phyloP scores from a whole-genome alignment of 2,888 invertebrate species.

The Caenorhabditis zanzibari region DNA sequence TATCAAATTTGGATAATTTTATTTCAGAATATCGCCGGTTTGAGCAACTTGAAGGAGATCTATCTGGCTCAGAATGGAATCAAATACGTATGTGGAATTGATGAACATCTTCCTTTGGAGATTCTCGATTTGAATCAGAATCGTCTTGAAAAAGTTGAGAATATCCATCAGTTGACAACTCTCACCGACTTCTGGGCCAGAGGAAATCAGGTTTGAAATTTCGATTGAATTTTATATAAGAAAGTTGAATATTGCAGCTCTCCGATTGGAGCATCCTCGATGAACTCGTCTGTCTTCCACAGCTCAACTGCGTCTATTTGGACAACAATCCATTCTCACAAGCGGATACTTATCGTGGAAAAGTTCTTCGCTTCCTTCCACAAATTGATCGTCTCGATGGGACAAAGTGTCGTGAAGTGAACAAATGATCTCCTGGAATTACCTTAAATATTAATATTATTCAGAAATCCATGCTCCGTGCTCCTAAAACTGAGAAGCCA shows the following conservation, averaged over 20 bases:
- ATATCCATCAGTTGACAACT: slow-evolving; percentile 72
- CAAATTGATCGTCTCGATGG: slow-evolving; percentile 73
- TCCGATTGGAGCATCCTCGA: slow-evolving; percentile 71
- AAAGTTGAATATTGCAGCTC: slow-evolving; percentile 51
- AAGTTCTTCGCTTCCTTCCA: slow-evolving; percentile 66
- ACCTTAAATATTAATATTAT: not conserved
- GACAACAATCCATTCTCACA: slow-evolving; percentile 74
- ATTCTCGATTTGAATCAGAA: slow-evolving; percentile 80
- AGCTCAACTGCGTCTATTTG: slow-evolving; percentile 75
- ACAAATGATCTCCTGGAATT: not conserved
- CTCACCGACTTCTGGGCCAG: slow-evolving; percentile 81
- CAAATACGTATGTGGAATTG: slow-evolving; percentile 88
- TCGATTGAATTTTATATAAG: not conserved
- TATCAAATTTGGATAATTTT: not conserved
- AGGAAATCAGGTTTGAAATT: slow-evolving; percentile 70
- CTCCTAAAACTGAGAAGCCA: slow-evolving; percentile 38
- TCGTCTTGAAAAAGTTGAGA: slow-evolving; percentile 71
- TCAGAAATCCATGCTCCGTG: slow-evolving; percentile 46
- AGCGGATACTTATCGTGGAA: slow-evolving; percentile 50
- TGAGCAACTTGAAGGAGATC: slow-evolving; percentile 90
- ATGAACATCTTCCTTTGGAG: slow-evolving; percentile 82
- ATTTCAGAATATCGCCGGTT: slow-evolving; percentile 89
- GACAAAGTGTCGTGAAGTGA: slow-evolving; percentile 42
- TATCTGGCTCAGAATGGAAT: slow-evolving; percentile 96
- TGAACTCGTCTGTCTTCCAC: slow-evolving; percentile 71